Conservation (phyloP, 2,113 vertebrate genomes). For the Labrus mixtus region DNA sequence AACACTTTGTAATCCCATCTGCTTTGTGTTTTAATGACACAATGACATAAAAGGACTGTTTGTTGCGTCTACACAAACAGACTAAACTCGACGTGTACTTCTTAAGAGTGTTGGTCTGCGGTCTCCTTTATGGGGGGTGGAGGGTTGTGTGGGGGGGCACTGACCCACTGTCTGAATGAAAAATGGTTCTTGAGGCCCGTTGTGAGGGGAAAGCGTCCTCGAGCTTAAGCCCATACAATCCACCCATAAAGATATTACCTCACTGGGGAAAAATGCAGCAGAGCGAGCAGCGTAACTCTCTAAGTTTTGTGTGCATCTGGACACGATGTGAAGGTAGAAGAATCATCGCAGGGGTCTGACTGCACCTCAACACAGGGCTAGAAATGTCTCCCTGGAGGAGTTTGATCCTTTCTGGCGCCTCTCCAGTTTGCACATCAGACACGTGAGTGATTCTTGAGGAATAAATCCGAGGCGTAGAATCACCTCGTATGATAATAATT, state of each 20-base stretch:
- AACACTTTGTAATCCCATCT: not conserved
- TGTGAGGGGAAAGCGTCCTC: constrained; percentile 57
- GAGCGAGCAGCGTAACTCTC: constrained; percentile 49
- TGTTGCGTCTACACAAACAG: not conserved
- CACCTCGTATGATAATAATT: constrained; percentile 73
- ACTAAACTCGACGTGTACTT: constrained; percentile 8
- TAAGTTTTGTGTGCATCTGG: constrained; percentile 50
- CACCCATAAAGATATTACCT: constrained; percentile 76
- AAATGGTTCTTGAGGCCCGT: constrained; percentile 65
- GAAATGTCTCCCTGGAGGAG: constrained; percentile 40
- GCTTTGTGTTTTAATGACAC: not conserved
- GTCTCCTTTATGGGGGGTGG: constrained; percentile 6
- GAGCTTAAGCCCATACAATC: constrained; percentile 58
- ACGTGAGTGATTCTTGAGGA: constrained; percentile 39
- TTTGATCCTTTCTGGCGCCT: constrained; percentile 39
- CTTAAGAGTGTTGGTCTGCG: not conserved
- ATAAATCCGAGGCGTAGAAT: constrained; percentile 68
- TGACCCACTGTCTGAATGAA: constrained; percentile 58
- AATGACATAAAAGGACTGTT: not conserved
- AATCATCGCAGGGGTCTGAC: constrained; percentile 55
- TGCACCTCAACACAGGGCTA: constrained; percentile 64
- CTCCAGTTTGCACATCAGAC: constrained; percentile 45
- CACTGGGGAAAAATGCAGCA: constrained; percentile 74
- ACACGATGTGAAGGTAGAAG: constrained; percentile 47
- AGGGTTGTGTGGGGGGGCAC: constrained; percentile 22